Percentiles rank a stretch among this genome's conserved stretches.
Conservation (phyloP, 2,113 vertebrate species). For the Uria lomvia region DNA sequence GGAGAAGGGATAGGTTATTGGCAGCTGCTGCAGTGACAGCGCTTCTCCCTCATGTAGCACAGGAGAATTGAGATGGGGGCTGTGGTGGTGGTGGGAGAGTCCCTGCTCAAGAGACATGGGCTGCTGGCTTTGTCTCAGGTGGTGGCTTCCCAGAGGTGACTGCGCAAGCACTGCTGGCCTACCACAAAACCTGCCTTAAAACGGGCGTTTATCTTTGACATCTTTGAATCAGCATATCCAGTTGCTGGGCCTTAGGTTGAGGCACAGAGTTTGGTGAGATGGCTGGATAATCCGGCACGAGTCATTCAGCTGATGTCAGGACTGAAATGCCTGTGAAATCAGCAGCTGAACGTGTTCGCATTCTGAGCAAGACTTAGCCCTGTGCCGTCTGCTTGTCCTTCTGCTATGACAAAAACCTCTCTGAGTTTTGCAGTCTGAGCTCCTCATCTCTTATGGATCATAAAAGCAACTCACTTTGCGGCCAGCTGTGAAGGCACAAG, state of each 20-base stretch:
- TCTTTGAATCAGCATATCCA: background rate
- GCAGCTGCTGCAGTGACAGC: background rate
- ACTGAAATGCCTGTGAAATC: background rate
- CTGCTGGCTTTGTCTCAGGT: background rate
- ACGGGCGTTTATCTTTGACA: background rate
- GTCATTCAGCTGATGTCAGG: background rate
- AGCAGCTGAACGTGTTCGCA: background rate
- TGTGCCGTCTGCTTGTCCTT: background rate
- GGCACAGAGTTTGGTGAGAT: background rate
- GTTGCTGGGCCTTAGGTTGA: background rate
- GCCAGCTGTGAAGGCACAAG: background rate
- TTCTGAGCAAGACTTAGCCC: background rate
- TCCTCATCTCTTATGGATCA: background rate
- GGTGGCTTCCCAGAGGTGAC: background rate
- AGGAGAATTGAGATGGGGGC: accelerated
- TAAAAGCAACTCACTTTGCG: background rate
- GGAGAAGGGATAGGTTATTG: background rate
- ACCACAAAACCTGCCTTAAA: background rate
- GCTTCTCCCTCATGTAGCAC: background rate
- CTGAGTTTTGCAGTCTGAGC: background rate
- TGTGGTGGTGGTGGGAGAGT: background rate
- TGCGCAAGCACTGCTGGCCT: background rate
- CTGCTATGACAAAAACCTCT: background rate
- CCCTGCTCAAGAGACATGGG: background rate
- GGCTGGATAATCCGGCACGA: background rate